Base-by-base conservation (phyloP, 2,888 invertebrate species). In the Melanostoma mellinum region DNA sequence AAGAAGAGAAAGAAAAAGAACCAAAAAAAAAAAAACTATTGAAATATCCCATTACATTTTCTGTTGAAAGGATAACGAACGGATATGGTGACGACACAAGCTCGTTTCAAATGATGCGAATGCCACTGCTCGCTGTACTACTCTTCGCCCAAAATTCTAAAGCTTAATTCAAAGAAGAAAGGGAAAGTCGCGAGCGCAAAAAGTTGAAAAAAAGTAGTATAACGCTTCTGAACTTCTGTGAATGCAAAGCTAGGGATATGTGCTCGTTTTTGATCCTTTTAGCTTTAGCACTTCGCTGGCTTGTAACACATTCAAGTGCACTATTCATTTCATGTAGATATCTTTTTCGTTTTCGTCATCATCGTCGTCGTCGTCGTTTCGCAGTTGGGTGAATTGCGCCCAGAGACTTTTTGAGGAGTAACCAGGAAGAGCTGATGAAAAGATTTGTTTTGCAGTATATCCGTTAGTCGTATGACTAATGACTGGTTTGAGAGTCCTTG, bases 401-500 rank as follows among this genome's bases (percentile, higher is more conserved):
- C 56, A 20, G 53, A 61, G 72, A 61, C 68, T 69, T 72, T 44
- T 9, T 8, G 68, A 58, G 40, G 48, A 74, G 65, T 69, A 68
- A 73, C 55, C 65, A 84, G 84, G 79, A 84, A 84, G 79, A 67
- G 42, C 78, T 84, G 84, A 79, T 79, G 84, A 84, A 84, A 84
- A 55, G 84, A 84, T 84, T 84, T 84, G 84, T 79, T 84, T 79
- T 79, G 79, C 79, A 84, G 79, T 84, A 75, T 74, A 84, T 84
- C 84, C 84, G 71, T 61, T 75, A 58, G 79, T 79, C 74, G 65
- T 84, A 84, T 84, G 84, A 84, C 84, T 84, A 84, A 84, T 84
- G 84, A 84, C 84, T 79, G 69, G 67, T 74, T 74, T 69, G 84
- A 84, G 79, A 71, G 74, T 78, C 71, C 74, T 84, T 79, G 84